A percentile compares a stretch with the other conserved stretches of the same genome.
phyloP scores from a whole-genome alignment of 1,140 invertebrate genomes.

The Drosophila elegans region DNA sequence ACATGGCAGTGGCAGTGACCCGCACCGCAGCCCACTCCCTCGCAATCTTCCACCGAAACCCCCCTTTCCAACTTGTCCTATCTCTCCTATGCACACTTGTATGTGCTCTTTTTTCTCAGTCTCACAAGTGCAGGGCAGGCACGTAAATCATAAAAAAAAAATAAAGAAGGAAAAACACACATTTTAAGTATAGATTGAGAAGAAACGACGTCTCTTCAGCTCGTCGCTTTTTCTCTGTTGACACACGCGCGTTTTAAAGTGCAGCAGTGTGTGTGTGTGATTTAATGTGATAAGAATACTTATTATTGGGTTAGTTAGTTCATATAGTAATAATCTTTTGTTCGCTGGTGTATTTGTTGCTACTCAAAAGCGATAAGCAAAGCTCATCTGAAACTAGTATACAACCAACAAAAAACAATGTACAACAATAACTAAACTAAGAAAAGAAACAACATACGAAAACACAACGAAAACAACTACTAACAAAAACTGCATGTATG shows the following conservation, averaged over 20 bases:
- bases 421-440: not conserved
- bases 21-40: not conserved
- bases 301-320: conserved; percentile 83
- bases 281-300: conserved; percentile 82
- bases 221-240: conserved; percentile 31
- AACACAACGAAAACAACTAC: not conserved
- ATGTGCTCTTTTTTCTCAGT: conserved; percentile 35
- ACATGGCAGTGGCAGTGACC: conserved; percentile 44
- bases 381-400: conserved; percentile 22
- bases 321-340: conserved; percentile 73
- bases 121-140: conserved; percentile 29
- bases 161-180: conserved; percentile 39
- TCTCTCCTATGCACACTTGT: conserved; percentile 43
- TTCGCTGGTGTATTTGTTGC: conserved; percentile 39
- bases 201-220: conserved; percentile 11
- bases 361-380: conserved; percentile 57
- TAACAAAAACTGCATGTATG: conserved; percentile 9
- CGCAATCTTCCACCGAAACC: conserved; percentile 1
- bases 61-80: conserved; percentile 10
- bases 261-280: conserved; percentile 38
- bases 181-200: conserved; percentile 46
- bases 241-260: conserved; percentile 40
- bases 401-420: not conserved
- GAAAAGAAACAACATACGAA: conserved; percentile 19
- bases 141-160: conserved; percentile 45